Percentiles rank a stretch among this genome's conserved stretches.
Conservation (phyloP, 2,888 invertebrate species). For the Heliconius ismenius region DNA sequence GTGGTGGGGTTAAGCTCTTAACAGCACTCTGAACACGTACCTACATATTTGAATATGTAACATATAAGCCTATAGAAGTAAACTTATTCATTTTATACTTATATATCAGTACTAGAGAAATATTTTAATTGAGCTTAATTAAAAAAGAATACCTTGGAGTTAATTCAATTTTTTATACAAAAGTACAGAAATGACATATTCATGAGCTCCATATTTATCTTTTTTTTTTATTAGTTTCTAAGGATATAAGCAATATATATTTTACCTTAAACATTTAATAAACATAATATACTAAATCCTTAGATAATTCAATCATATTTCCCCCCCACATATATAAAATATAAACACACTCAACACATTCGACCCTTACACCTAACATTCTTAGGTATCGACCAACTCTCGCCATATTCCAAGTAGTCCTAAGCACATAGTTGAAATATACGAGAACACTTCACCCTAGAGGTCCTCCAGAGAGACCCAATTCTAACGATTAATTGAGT, state of each 20-base stretch:
- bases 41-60: background rate
- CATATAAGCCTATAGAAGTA: background rate
- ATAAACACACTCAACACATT: constrained; percentile 4
- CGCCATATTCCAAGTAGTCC: constrained; percentile 46
- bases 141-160: background rate
- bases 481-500: constrained; percentile 68
- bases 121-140: background rate
- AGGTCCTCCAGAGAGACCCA: constrained; percentile 48
- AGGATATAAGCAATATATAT: too few relatives aligned
- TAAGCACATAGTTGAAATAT: constrained; percentile 46
- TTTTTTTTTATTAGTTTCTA: too few relatives aligned
- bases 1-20: background rate
- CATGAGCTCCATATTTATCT: too few relatives aligned
- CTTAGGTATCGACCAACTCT: constrained; percentile 35
- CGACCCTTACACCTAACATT: constrained; percentile 25
- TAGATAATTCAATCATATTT: background rate
- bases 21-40: background rate
- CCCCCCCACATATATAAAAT: background rate
- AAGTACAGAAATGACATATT: background rate
- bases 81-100: background rate
- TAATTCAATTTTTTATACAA: background rate
- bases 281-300: constrained; percentile 4
- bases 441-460: constrained; percentile 51
- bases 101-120: background rate
- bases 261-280: background rate